Conservation (phyloP, 2,797 vertebrate species). For the Halcyon chelicuti region DNA sequence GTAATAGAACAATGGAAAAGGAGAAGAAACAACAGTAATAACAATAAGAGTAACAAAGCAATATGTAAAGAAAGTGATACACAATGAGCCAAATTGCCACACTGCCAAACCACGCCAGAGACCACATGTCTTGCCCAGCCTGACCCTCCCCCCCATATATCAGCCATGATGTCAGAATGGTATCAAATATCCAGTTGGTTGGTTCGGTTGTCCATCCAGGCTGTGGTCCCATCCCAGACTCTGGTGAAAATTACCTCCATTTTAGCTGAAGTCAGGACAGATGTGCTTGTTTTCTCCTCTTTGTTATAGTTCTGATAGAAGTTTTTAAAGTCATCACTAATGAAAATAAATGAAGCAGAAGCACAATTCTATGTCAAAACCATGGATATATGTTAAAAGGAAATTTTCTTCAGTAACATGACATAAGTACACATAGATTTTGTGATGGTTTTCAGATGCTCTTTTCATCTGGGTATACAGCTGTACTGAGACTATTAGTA, state of each 20-base stretch:
- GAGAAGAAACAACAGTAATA: neutral
- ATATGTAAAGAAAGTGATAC: neutral
- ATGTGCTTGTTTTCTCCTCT: neutral
- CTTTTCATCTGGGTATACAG: neutral
- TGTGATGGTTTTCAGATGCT: neutral
- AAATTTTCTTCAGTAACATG: neutral
- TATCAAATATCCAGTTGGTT: neutral
- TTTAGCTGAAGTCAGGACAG: neutral
- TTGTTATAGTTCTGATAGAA: neutral
- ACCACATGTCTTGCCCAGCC: no score
- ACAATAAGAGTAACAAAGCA: neutral
- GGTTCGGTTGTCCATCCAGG: neutral
- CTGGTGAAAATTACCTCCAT: neutral
- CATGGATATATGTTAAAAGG: neutral
- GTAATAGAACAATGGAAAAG: neutral
- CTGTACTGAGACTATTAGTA: neutral
- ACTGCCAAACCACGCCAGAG: no score
- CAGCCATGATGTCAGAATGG: neutral
- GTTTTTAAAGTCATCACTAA: neutral
- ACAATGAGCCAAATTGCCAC: neutral
- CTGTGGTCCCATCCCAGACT: neutral
- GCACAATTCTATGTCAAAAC: neutral
- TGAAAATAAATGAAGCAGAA: neutral
- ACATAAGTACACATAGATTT: accelerated
- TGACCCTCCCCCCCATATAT: neutral